Evolutionary conservation across 2,113 vertebrate genomes (phyloP).

Genomic region (Glaucomys volans): DNA sequence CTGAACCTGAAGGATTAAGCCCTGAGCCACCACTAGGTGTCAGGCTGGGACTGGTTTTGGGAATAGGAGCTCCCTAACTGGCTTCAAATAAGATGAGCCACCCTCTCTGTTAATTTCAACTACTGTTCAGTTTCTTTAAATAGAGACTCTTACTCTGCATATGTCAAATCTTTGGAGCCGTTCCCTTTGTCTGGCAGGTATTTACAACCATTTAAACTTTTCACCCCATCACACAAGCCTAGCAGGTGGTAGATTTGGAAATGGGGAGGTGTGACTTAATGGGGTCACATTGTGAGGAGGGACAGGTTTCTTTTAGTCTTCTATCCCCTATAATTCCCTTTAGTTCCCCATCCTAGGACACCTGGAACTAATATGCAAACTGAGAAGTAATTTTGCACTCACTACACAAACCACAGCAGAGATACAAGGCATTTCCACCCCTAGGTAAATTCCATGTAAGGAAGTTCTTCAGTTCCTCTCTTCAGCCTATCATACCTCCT

Average conservation of each 20-base stretch:
- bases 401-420: not conserved
- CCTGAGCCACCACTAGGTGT: constrained; percentile 87
- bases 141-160: constrained; percentile 47
- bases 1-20: constrained; percentile 77
- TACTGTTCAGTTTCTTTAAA: constrained; percentile 64
- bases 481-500: accelerated
- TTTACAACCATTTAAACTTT: constrained; percentile 77
- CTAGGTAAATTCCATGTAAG: not conserved
- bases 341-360: not conserved
- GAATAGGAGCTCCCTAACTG: not conserved
- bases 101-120: constrained; percentile 66
- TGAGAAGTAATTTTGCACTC: not conserved
- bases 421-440: not conserved
- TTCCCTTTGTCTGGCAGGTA: constrained; percentile 66
- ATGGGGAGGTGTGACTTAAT: constrained; percentile 10
- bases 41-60: constrained; percentile 79
- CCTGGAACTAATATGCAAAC: not conserved
- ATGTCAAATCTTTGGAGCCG: constrained; percentile 40
- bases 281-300: not conserved
- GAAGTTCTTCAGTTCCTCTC: not conserved
- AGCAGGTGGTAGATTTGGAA: not conserved
- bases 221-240: constrained; percentile 41
- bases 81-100: not conserved
- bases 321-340: not conserved
- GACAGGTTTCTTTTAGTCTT: not conserved